Base-by-base conservation (phyloP, 2,113 vertebrate genomes). In the Cygnus atratus region DNA sequence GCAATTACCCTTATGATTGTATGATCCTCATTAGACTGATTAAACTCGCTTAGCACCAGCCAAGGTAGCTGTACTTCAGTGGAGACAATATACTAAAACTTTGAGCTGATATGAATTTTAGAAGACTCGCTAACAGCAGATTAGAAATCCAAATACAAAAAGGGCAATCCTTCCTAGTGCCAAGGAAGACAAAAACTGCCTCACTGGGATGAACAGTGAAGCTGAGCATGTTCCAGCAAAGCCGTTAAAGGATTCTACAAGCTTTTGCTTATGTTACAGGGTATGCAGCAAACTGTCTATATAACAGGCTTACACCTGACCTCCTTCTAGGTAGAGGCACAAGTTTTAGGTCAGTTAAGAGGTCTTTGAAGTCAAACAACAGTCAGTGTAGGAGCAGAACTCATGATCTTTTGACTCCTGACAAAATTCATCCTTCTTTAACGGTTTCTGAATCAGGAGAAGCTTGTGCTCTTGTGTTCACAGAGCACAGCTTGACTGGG, bases 11-110 rank as follows among this genome's bases (percentile, higher is more conserved):
- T 71, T 83, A 77, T 24, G 75, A 91, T 41, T 44, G 39, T 37
- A 37, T 54, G 75, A 83, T 76, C 31, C 58, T 96, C 88, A 87
- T 81, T 87, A 93, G 74, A 35, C 66, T 94, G 76, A 92, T 95
- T 94, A 93, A 78, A 91, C 62, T 55, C 68, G 52, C 37, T 88
- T 82, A 81, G 73, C 61, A 90, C 35, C 44, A 84, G 41, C 41
- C 66, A 62, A 89, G 66, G 52, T 70, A 87, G 71, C 62, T 84
- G 48, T 46, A 67, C 59, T 88, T 81, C 68, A 65, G 55, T 73
- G 28, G 66, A 87, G 48, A 86, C 0, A 2, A 72, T 11, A 48
- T 0, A 3, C 48, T 84, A 65, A 44, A 93, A 87, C 10, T 67
- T 48, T 16, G 48, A 92, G 70, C n/a, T 88, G 86, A 46, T 46